Conservation (phyloP, 2,113 vertebrate genomes). For the Podocnemis expansa region DNA sequence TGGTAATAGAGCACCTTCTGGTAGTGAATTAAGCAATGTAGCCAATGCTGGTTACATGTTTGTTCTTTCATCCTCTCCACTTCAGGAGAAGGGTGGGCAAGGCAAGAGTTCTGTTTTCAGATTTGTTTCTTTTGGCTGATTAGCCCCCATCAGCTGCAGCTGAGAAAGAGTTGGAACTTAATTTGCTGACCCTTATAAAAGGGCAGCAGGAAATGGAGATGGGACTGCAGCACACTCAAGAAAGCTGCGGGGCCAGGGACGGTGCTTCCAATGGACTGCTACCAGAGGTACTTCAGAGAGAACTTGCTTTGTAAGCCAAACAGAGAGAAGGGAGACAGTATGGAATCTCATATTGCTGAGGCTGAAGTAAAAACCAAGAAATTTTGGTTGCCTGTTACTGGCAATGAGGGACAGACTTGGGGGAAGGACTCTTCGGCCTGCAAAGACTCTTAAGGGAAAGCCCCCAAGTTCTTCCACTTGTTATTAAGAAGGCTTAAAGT, state of each 20-base stretch:
- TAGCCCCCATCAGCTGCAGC: neutral
- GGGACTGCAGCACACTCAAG: neutral
- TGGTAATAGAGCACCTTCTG: neutral
- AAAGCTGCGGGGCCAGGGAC: neutral
- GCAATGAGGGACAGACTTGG: neutral
- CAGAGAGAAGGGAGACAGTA: neutral
- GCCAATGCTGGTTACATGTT: neutral
- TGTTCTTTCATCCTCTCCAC: neutral
- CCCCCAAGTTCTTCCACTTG: neutral
- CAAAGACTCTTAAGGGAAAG: neutral
- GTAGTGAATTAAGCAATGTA: neutral
- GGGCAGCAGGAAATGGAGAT: neutral
- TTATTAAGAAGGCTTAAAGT: neutral
- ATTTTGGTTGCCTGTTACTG: neutral
- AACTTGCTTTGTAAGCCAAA: neutral
- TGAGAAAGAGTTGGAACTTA: neutral
- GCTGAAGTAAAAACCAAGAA: neutral
- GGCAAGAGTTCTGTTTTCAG: neutral
- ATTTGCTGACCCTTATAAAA: neutral
- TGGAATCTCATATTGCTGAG: neutral
- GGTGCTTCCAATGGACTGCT: neutral
- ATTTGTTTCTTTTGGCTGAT: neutral
- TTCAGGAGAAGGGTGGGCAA: neutral
- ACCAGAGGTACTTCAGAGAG: neutral
- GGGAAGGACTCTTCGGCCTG: neutral